phyloP scores from a whole-genome alignment of 2,888 invertebrate species.

The Andrena trimmerana region DNA sequence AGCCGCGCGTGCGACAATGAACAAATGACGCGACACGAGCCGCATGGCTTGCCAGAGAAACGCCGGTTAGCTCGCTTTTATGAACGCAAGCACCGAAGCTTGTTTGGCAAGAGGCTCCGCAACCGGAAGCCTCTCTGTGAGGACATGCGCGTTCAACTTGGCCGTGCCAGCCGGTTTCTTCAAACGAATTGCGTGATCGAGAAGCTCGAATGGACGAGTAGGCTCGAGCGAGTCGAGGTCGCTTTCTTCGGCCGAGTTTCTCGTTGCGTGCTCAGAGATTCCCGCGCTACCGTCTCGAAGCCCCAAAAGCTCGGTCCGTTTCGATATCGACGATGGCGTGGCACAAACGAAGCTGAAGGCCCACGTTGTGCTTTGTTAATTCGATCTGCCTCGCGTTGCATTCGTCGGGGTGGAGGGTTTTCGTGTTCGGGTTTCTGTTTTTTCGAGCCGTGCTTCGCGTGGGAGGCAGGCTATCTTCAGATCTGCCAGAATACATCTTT shows the following conservation, averaged over 20 bases:
- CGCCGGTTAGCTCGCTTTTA: slow-evolving; percentile 76
- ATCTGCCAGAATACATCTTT: not conserved
- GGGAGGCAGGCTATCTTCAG: not conserved
- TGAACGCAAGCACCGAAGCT: slow-evolving; percentile 79
- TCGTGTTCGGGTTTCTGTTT: slow-evolving; percentile 63
- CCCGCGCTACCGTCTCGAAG: slow-evolving; percentile 21
- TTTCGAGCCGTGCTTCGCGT: slow-evolving; percentile 12
- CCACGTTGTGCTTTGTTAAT: slow-evolving; percentile 81
- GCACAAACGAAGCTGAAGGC: slow-evolving; percentile 81
- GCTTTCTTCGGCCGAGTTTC: slow-evolving; percentile 38
- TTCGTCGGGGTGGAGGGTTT: slow-evolving; percentile 78
- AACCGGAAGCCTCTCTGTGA: slow-evolving; percentile 84
- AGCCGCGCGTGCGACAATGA: slow-evolving; percentile 85
- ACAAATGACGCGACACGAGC: slow-evolving; percentile 85
- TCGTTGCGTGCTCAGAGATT: slow-evolving; percentile 23
- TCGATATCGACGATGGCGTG: slow-evolving; percentile 23
- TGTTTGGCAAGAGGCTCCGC: slow-evolving; percentile 84
- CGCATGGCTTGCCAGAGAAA: slow-evolving; percentile 85
- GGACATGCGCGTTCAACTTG: slow-evolving; percentile 84
- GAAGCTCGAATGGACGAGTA: slow-evolving; percentile 25
- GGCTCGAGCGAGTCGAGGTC: slow-evolving; percentile 44
- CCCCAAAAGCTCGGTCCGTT: not conserved
- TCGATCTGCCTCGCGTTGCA: slow-evolving; percentile 73
- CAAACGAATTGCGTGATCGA: slow-evolving; percentile 20
- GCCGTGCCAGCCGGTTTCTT: slow-evolving; percentile 56